Evolutionary conservation across 2,888 invertebrate species (phyloP).

Genomic region (Lepidonotus clava): DNA sequence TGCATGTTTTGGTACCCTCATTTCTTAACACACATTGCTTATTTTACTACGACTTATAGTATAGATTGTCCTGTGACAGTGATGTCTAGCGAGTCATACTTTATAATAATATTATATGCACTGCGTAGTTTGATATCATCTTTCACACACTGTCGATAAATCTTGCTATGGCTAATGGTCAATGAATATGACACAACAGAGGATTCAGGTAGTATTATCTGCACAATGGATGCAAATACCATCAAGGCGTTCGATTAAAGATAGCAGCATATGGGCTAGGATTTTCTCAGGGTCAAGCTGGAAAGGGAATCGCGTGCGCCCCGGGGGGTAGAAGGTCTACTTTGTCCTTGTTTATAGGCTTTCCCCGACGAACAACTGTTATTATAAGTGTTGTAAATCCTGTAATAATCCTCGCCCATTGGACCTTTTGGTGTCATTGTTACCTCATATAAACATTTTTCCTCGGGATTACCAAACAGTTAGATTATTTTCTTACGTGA

Average conservation of each 20-base stretch:
- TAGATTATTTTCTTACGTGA: not conserved
- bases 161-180: not conserved
- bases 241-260: not conserved
- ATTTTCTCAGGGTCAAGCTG: not conserved
- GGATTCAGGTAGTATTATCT: no score
- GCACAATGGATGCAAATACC: not conserved
- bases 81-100: no score
- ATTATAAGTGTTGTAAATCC: conserved; percentile 9
- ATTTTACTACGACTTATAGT: no score
- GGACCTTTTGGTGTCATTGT: conserved; percentile 13
- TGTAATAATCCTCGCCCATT: not conserved
- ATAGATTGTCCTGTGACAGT: no score
- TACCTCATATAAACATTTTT: not conserved
- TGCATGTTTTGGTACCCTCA: no score
- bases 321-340: no score
- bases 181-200: not conserved
- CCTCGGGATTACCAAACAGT: not conserved
- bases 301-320: not conserved
- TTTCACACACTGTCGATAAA: not conserved
- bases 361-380: not conserved
- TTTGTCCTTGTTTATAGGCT: not conserved
- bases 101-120: no score
- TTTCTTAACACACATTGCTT: no score
- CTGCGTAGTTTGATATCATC: no score
- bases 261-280: not conserved